A percentile compares a stretch with the other conserved stretches of the same genome.
These are phyloP conservation scores for Premnoplex brunnescens DNA, from an alignment of 2,797 vertebrate genomes.

Conservation along the genomic window DNA sequence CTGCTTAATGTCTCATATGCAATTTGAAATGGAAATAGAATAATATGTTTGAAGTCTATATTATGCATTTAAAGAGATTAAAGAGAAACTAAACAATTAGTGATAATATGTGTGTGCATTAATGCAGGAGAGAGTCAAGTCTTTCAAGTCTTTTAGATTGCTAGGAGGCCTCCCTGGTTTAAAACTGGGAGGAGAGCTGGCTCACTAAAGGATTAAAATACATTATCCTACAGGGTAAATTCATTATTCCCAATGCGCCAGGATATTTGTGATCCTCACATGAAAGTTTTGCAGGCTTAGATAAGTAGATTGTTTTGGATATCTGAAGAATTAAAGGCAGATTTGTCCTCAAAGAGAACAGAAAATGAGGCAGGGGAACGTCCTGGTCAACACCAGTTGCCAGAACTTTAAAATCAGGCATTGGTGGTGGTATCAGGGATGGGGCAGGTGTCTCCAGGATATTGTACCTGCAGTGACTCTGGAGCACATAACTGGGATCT, in stretches of 20 bases:
- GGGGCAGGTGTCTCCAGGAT: not conserved
- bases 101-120: constrained; percentile 21
- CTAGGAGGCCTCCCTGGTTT: constrained; percentile 7
- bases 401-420: not conserved
- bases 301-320: constrained; percentile 4
- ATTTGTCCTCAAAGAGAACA: not conserved
- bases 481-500: not conserved
- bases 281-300: constrained; percentile 20
- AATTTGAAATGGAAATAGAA: constrained; percentile 58
- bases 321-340: not conserved
- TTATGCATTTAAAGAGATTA: constrained; percentile 54
- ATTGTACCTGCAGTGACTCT: not conserved
- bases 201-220: constrained; percentile 11
- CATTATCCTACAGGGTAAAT: constrained; percentile 34
- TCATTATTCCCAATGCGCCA: not conserved
- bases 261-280: constrained; percentile 43
- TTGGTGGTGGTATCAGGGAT: not conserved
- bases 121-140: constrained; percentile 36
- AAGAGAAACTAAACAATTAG: constrained; percentile 55
- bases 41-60: constrained; percentile 29
- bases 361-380: not conserved
- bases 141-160: constrained; percentile 35
- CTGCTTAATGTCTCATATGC: constrained; percentile 5
- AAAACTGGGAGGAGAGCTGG: constrained; percentile 17
- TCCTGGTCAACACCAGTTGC: not conserved